Base-by-base conservation (phyloP, 2,113 vertebrate species). In the Entelurus aequoreus region DNA sequence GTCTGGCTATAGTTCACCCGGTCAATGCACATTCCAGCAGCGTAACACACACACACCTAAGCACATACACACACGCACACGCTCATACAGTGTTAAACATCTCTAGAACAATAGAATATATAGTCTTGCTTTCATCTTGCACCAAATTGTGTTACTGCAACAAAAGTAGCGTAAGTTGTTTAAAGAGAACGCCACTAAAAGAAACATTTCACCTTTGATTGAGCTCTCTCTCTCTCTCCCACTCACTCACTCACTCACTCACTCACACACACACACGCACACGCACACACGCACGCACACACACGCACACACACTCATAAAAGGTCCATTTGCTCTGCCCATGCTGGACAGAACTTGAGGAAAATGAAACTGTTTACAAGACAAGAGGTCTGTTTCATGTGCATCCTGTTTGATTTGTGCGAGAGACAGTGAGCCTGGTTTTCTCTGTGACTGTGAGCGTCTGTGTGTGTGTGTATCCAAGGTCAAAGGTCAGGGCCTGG, bases 401-500 rank as follows among this genome's bases (percentile, higher is more conserved):
- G 36, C 58, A 46, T 65, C 19, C 19, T 11, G 4, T 76, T 74
- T 85, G 81, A 85, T 87, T 83, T 85, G 80, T 81, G 78, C 78
- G 72, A 72, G 68, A 78, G 82, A 87, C 74, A 75, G 81, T 83
- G 71, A 83, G 76, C 67, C 79, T 72, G 74, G 58, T 66, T 79
- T 53, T 72, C 64, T 54, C 21, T 60, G 48, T 71, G 75, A 8
- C 60, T 69, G 68, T 70, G 68, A 63, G 69, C 8, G 28, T 28
- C 0, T 71, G 74, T 14, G 62, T 67, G 66, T 71, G 68, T 69
- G 68, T 72, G 69, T 77, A 54, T 77, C 75, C 68, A 61, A 78
- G 85, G 86, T 88, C 77, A 71, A 69, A 89, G 89, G 88, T 90
- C 72, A 87, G 77, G 83, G 84, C 84, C 84, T 87, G 84, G 86